These are phyloP conservation scores for Poeciliopsis gracilis DNA, from an alignment of 2,797 vertebrate species.

Conservation along the genomic window DNA sequence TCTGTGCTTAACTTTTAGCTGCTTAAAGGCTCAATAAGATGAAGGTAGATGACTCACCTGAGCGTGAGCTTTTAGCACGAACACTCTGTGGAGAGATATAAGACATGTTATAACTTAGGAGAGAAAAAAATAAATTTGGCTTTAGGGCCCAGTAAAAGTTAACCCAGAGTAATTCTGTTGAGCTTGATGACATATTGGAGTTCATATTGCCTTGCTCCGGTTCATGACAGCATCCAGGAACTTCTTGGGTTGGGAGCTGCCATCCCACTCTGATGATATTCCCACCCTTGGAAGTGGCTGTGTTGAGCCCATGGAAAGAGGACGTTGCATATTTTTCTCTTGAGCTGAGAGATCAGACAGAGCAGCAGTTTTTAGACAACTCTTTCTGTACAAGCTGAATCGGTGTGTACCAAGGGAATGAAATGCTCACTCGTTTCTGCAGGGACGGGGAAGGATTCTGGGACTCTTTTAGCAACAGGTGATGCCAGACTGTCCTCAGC, in stretches of 20 bases:
- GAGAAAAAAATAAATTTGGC: conserved; percentile 22
- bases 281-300: conserved; percentile 47
- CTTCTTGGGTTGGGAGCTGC: conserved; percentile 63
- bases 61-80: conserved; percentile 67
- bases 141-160: conserved; percentile 1
- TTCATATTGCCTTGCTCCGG: conserved; percentile 78
- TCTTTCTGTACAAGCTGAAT: neutral
- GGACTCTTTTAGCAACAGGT: conserved; percentile 55
- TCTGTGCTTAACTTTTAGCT: neutral
- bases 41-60: conserved; percentile 61
- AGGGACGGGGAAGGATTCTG: conserved; percentile 47
- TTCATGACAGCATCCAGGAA: conserved; percentile 62
- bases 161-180: neutral
- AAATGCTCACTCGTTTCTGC: conserved; percentile 33
- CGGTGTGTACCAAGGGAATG: neutral
- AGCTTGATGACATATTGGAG: too few species aligned
- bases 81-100: conserved; percentile 71
- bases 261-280: conserved; percentile 75
- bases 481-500: conserved; percentile 39
- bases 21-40: neutral
- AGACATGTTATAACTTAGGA: conserved; percentile 3
- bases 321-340: neutral
- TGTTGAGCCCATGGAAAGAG: neutral
- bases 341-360: conserved; percentile 24
- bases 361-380: neutral